A percentile compares a stretch with the other conserved stretches of the same genome.
phyloP scores from a whole-genome alignment of 2,113 vertebrate species.

The Aptenodytes forsteri region DNA sequence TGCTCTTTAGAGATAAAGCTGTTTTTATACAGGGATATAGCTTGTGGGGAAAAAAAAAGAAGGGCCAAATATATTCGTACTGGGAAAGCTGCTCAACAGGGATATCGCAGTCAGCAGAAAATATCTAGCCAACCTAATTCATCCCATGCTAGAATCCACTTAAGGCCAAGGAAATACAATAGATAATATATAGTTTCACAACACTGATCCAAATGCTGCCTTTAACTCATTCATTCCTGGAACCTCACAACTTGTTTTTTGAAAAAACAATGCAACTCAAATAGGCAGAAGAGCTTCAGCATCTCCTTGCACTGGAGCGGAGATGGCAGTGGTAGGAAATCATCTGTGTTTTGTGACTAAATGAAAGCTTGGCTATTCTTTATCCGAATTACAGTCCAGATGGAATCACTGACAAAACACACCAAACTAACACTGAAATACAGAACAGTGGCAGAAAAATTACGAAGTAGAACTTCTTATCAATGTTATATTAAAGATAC shows the following conservation, averaged over 20 bases:
- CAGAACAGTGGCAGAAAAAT: not conserved
- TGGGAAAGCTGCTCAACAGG: conserved; percentile 75
- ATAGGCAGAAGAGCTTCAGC: not conserved
- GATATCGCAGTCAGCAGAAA: conserved; percentile 77
- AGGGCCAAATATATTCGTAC: conserved; percentile 75
- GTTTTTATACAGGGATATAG: conserved; percentile 75
- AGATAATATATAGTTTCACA: conserved; percentile 53
- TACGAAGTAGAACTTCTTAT: not conserved
- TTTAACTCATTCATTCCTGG: conserved; percentile 68
- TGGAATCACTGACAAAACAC: not conserved
- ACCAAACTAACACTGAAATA: not conserved
- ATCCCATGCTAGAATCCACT: conserved; percentile 54
- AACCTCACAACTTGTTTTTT: not conserved
- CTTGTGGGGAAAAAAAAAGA: conserved; percentile 70
- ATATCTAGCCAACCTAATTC: conserved; percentile 61
- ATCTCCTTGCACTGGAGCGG: not conserved
- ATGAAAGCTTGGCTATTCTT: not conserved
- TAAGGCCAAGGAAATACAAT: conserved; percentile 67
- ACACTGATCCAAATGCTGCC: conserved; percentile 19
- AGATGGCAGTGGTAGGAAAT: not conserved
- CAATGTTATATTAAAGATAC: not conserved
- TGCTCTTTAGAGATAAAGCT: conserved; percentile 87
- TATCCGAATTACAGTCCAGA: not conserved
- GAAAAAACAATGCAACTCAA: not conserved
- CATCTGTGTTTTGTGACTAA: not conserved